Percentiles rank a stretch among this genome's conserved stretches.
phyloP scores from a whole-genome alignment of 2,888 invertebrate genomes.

The Coremacera marginata region DNA sequence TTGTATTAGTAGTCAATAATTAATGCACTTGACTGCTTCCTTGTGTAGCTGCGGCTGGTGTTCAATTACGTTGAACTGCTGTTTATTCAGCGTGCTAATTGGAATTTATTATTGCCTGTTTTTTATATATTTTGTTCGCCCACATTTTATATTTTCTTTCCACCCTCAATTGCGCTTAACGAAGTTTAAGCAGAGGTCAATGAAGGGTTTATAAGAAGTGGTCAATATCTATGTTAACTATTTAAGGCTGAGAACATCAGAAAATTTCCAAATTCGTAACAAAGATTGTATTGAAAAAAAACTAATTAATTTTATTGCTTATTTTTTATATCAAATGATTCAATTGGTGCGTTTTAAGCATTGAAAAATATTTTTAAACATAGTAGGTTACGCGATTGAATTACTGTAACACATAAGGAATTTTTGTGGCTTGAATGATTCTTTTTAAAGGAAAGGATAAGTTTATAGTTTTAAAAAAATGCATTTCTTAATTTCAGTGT shows the following conservation, averaged over 20 bases:
- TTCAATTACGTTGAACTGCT: neutral
- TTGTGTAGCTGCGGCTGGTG: neutral
- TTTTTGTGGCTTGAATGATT: too few species aligned
- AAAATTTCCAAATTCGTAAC: neutral
- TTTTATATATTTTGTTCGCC: neutral
- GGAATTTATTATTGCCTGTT: constrained; percentile 1
- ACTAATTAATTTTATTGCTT: too few species aligned
- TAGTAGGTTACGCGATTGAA: too few species aligned
- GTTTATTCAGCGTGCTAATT: constrained; percentile 25
- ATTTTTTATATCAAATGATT: too few species aligned
- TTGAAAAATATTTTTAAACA: too few species aligned
- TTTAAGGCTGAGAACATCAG: neutral
- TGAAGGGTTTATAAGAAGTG: constrained; percentile 2
- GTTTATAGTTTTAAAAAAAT: too few species aligned
- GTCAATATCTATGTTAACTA: neutral
- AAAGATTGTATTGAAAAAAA: neutral
- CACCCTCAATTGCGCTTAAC: neutral
- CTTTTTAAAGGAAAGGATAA: too few species aligned
- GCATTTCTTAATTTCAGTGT: too few species aligned
- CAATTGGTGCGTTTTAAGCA: too few species aligned
- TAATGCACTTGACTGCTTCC: constrained; percentile 24
- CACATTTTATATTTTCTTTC: neutral
- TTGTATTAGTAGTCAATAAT: constrained; percentile 13
- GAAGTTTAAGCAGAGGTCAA: neutral
- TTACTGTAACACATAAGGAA: too few species aligned